Evolutionary conservation across 2,888 invertebrate genomes (phyloP).

Genomic region (Stomorhina lunata): DNA sequence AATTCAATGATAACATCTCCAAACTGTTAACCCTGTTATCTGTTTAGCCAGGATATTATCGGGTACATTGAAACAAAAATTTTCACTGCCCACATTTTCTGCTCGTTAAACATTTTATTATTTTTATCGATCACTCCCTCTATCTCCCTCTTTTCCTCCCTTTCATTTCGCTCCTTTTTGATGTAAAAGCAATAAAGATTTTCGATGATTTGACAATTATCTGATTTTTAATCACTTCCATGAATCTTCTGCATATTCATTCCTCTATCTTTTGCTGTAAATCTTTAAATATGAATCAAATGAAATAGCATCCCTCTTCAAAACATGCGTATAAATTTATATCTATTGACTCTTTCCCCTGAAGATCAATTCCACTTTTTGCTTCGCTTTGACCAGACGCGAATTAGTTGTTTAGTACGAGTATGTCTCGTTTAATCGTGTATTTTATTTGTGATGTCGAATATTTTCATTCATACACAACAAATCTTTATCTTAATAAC

Average conservation of each 20-base stretch:
- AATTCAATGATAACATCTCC: neutral
- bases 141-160: neutral
- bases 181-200: conserved; percentile 43
- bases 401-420: neutral
- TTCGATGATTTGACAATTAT: conserved; percentile 58
- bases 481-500: conserved; percentile 59
- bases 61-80: neutral
- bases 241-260: conserved; percentile 58
- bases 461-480: conserved; percentile 49
- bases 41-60: neutral
- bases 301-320: conserved; percentile 49
- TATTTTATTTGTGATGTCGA: conserved; percentile 8
- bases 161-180: conserved; percentile 17
- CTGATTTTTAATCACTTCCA: conserved; percentile 53
- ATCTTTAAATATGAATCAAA: conserved; percentile 60
- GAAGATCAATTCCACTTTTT: conserved; percentile 3
- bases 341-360: neutral
- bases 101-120: neutral
- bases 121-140: no score
- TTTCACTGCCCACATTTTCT: neutral
- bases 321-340: neutral
- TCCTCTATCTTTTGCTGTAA: conserved; percentile 48
- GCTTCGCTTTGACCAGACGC: neutral
- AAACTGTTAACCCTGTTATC: neutral
- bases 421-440: no score